Percentiles rank a stretch among this genome's conserved stretches.
These are phyloP conservation scores for Eonycteris spelaea DNA, from an alignment of 2,113 vertebrate genomes.

Conservation along the genomic window DNA sequence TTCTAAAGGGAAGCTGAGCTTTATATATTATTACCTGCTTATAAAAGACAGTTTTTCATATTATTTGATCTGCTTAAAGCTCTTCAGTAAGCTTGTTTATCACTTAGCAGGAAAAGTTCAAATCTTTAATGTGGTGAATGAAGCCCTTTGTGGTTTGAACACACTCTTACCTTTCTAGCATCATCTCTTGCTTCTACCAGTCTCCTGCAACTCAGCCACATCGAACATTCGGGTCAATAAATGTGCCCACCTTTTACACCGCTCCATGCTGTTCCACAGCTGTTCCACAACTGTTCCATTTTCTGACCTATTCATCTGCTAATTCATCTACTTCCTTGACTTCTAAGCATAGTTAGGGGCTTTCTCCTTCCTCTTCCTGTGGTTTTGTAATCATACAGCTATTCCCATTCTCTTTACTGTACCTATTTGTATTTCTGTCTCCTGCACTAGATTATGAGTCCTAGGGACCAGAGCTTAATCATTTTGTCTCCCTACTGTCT, in stretches of 20 bases:
- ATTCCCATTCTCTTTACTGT: neutral
- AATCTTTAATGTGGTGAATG: neutral
- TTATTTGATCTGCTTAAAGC: neutral
- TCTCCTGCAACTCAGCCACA: neutral
- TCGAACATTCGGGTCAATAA: neutral
- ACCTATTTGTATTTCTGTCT: neutral
- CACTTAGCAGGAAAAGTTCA: neutral
- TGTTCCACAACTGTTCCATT: neutral
- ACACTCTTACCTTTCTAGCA: neutral
- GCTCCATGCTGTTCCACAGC: neutral
- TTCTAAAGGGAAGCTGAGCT: neutral
- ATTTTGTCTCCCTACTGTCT: neutral
- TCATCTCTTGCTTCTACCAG: neutral
- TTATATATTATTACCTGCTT: neutral
- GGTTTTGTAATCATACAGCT: neutral
- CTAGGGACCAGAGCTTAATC: neutral
- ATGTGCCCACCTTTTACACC: neutral
- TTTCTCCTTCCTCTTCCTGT: neutral
- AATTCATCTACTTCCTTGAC: neutral
- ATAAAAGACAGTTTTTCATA: neutral
- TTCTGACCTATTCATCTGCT: neutral
- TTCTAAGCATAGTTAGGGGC: neutral
- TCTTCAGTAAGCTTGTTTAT: neutral
- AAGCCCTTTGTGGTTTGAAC: neutral
- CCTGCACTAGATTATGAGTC: neutral